These are phyloP conservation scores for Hippasteria phrygiana DNA, from an alignment of 53 echinoderm and acorn worm genomes.

Conservation along the genomic window DNA sequence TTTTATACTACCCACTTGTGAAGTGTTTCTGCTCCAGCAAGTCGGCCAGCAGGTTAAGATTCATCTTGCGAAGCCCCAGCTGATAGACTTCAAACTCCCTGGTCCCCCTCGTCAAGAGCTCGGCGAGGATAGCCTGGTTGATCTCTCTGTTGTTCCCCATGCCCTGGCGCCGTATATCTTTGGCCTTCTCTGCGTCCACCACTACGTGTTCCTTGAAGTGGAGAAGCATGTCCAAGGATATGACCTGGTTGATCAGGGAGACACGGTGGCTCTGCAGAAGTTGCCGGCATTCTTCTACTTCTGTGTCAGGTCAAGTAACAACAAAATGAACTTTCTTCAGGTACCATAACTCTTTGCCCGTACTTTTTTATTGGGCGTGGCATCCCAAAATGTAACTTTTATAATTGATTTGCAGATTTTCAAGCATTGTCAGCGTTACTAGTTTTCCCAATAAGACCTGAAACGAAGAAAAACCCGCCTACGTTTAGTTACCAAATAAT, in stretches of 20 bases:
- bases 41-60: constrained; percentile 88
- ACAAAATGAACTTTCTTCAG: too few species aligned
- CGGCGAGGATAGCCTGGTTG: constrained; percentile 78
- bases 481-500: too few species aligned
- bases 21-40: constrained; percentile 91
- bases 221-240: constrained; percentile 82
- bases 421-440: too few species aligned
- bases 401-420: too few species aligned
- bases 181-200: constrained; percentile 79
- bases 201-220: constrained; percentile 86
- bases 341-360: too few species aligned
- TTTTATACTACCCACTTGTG: constrained; percentile 82
- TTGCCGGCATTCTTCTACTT: constrained; percentile 81
- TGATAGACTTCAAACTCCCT: constrained; percentile 90
- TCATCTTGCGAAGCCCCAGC: constrained; percentile 75
- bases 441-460: too few species aligned
- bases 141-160: constrained; percentile 77
- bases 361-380: too few species aligned
- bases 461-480: too few species aligned
- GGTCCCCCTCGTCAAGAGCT: constrained; percentile 80
- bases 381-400: too few species aligned
- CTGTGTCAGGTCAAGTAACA: constrained; percentile 60
- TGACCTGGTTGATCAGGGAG: constrained; percentile 79
- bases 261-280: constrained; percentile 70
- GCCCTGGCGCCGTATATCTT: constrained; percentile 75